Conservation (phyloP, 2,797 vertebrate species). For the Helicolenus hilgendorfi region DNA sequence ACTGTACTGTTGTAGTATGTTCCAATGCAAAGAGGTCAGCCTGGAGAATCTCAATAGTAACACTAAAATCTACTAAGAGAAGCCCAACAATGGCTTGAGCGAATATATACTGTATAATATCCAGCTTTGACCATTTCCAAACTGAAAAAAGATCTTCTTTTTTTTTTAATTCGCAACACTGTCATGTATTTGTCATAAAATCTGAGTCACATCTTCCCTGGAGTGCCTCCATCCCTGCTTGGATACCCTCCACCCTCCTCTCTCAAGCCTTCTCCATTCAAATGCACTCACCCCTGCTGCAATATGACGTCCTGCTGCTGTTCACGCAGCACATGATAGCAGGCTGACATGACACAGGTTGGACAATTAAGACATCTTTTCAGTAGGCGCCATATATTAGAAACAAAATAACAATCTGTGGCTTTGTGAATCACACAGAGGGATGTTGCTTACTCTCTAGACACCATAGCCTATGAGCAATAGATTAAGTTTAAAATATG, state of each 20-base stretch:
- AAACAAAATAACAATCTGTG: neutral
- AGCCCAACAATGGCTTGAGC: neutral
- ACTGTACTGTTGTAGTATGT: neutral
- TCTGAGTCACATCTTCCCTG: constrained; percentile 41
- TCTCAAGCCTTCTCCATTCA: neutral
- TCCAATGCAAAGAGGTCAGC: neutral
- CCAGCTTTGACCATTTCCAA: neutral
- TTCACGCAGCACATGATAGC: neutral
- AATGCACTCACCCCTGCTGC: neutral
- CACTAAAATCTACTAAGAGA: neutral
- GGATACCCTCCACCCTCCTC: neutral
- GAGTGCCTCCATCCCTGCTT: constrained; percentile 1
- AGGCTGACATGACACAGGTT: constrained; percentile 1
- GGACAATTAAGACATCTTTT: constrained; percentile 23
- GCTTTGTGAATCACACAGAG: constrained; percentile 17
- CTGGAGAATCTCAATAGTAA: neutral
- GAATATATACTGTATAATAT: neutral
- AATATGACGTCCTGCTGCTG: neutral
- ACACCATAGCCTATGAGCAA: neutral
- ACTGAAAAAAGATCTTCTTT: neutral
- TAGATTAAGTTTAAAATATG: too few relatives aligned
- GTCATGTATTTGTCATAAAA: constrained; percentile 4
- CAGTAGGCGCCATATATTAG: constrained; percentile 2
- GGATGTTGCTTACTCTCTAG: neutral
- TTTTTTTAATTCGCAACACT: neutral